A percentile compares a stretch with the other conserved stretches of the same genome.
Conservation (phyloP, 2,113 vertebrate genomes). For the Probosciger aterrimus region DNA sequence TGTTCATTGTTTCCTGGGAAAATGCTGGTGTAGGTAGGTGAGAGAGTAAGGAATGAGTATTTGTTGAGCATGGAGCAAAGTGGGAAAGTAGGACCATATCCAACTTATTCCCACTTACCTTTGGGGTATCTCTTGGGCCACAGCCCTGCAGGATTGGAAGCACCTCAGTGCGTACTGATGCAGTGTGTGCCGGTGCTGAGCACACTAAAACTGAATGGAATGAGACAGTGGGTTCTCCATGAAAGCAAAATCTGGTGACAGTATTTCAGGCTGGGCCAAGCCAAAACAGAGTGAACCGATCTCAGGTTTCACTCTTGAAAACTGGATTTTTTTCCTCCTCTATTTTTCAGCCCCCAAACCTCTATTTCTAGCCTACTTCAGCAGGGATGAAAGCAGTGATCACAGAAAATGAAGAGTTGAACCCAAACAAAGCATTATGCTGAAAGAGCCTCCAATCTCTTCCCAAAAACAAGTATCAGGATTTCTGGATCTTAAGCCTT, state of each 20-base stretch:
- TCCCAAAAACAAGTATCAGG: neutral
- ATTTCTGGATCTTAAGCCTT: neutral
- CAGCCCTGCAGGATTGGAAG: neutral
- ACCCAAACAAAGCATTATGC: neutral
- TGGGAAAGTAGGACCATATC: neutral
- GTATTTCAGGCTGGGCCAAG: neutral
- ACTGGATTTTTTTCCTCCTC: neutral
- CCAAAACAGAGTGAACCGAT: neutral
- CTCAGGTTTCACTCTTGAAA: neutral
- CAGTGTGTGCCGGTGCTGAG: neutral
- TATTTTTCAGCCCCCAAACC: neutral
- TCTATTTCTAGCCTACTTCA: neutral
- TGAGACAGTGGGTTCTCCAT: rapidly evolving
- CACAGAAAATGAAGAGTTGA: neutral
- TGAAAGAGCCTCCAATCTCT: neutral
- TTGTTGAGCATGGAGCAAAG: neutral
- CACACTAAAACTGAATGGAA: neutral
- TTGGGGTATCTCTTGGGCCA: neutral
- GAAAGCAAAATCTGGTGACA: neutral
- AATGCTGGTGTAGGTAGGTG: neutral
- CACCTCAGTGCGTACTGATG: neutral
- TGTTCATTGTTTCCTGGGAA: neutral
- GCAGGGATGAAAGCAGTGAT: neutral
- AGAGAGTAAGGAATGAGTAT: neutral
- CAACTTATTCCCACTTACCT: neutral